These are phyloP conservation scores for Pachydiplax longipennis DNA, from an alignment of 2,888 invertebrate species.

Conservation along the genomic window DNA sequence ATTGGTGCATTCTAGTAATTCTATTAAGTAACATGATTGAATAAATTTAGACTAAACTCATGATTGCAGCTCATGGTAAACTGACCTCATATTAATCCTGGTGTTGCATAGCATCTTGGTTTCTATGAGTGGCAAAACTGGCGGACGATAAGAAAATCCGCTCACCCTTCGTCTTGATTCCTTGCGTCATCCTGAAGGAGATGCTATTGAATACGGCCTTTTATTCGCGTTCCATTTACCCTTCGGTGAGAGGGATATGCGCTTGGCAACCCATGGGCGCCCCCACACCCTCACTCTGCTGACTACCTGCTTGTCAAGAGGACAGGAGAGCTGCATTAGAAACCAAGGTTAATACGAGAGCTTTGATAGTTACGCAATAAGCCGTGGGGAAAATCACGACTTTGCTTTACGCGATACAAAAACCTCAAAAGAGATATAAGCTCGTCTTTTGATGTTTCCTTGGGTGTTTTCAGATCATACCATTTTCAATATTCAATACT, in stretches of 20 bases:
- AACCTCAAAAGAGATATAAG: too few species aligned
- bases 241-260: background rate
- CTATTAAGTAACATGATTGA: too few species aligned
- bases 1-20: too few species aligned
- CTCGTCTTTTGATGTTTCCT: too few species aligned
- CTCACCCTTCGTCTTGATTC: background rate
- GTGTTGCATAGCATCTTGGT: background rate
- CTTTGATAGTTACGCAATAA: background rate
- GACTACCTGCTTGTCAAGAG: background rate
- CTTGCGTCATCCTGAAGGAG: slow-evolving; percentile 13
- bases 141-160: background rate
- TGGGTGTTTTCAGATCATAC: too few species aligned
- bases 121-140: background rate
- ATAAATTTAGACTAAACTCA: too few species aligned
- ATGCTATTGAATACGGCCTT: slow-evolving; percentile 20
- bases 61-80: too few species aligned
- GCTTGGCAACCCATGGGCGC: background rate
- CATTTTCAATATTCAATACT: too few species aligned
- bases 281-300: background rate
- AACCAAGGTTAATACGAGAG: slow-evolving; percentile 7
- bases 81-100: too few species aligned
- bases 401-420: background rate
- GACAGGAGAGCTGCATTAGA: slow-evolving; percentile 37
- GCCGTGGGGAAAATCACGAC: background rate
- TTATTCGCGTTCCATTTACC: slow-evolving; percentile 32